These are phyloP conservation scores for Pterobdella sp. DNA, from an alignment of 2,888 invertebrate genomes.

Conservation along the genomic window DNA sequence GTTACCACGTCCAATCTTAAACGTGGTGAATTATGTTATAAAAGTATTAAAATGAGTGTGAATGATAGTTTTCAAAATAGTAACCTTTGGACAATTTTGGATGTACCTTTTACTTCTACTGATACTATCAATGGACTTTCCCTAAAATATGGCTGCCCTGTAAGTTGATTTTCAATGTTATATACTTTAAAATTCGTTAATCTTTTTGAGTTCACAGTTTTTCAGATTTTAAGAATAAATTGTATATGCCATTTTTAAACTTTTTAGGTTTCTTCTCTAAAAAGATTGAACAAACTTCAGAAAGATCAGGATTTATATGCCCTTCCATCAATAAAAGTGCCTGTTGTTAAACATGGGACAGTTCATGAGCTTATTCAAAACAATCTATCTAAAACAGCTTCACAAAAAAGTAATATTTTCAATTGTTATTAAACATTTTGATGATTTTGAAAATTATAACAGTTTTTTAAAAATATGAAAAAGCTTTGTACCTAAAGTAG, in stretches of 20 bases:
- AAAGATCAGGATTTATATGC: slow-evolving; percentile 1
- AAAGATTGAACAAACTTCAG: slow-evolving; percentile 7
- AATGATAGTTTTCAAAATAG: neutral
- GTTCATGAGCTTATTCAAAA: slow-evolving; percentile 6
- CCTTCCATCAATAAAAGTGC: neutral
- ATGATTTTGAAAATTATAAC: neutral
- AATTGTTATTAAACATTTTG: neutral
- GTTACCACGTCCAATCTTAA: neutral
- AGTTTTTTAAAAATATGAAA: neutral
- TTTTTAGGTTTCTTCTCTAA: neutral
- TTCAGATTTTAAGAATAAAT: neutral
- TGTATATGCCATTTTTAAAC: neutral
- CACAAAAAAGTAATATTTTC: neutral
- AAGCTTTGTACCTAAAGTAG: too few relatives aligned
- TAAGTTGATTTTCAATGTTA: neutral
- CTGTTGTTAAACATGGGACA: slow-evolving; percentile 5
- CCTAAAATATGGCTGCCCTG: slow-evolving; percentile 1
- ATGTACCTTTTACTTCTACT: neutral
- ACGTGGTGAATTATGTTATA: neutral
- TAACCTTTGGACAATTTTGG: neutral
- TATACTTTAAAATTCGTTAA: too few relatives aligned
- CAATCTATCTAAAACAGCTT: neutral
- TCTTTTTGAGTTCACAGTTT: neutral
- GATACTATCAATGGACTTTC: slow-evolving; percentile 2
- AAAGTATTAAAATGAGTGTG: neutral